These are phyloP conservation scores for Metellina segmentata DNA, from an alignment of 2,888 invertebrate genomes.

Conservation along the genomic window DNA sequence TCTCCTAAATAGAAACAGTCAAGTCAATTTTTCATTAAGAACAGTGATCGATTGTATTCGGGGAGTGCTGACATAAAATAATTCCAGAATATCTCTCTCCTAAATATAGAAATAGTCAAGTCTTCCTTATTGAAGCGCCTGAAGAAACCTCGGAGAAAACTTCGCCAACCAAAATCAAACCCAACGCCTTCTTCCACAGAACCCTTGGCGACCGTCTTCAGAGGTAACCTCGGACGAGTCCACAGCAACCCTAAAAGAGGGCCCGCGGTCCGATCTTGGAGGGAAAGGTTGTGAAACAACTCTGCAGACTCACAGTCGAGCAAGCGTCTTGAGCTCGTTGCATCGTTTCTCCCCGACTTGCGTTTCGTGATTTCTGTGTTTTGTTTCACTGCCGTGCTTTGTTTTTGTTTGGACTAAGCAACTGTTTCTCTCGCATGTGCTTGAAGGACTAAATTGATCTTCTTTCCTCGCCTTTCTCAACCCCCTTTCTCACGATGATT, in stretches of 20 bases:
- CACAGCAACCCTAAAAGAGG: slow-evolving; percentile 6
- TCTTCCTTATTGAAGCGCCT: not conserved
- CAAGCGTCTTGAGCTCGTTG: slow-evolving; percentile 35
- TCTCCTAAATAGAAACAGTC: too few relatives aligned
- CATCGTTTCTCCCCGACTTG: not conserved
- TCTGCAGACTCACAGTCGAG: slow-evolving; percentile 12
- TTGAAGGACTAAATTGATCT: slow-evolving; percentile 24
- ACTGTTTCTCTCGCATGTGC: slow-evolving; percentile 35
- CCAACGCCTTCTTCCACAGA: not conserved
- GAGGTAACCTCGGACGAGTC: not conserved
- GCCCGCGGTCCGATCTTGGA: not conserved
- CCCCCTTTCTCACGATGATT: slow-evolving; percentile 16
- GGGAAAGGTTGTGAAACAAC: not conserved
- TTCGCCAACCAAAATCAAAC: not conserved
- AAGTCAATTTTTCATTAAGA: too few relatives aligned
- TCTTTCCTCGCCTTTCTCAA: not conserved
- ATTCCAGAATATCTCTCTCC: too few relatives aligned
- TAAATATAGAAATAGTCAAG: too few relatives aligned
- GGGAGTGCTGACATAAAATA: too few relatives aligned
- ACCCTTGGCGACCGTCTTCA: not conserved
- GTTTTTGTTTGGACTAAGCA: slow-evolving; percentile 26
- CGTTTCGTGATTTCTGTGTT: slow-evolving; percentile 8
- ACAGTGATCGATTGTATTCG: too few relatives aligned
- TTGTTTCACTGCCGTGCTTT: slow-evolving; percentile 32
- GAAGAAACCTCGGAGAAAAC: not conserved